Evolutionary conservation across 2,113 vertebrate genomes (phyloP).

Genomic region (Mystacornis crossleyi): DNA sequence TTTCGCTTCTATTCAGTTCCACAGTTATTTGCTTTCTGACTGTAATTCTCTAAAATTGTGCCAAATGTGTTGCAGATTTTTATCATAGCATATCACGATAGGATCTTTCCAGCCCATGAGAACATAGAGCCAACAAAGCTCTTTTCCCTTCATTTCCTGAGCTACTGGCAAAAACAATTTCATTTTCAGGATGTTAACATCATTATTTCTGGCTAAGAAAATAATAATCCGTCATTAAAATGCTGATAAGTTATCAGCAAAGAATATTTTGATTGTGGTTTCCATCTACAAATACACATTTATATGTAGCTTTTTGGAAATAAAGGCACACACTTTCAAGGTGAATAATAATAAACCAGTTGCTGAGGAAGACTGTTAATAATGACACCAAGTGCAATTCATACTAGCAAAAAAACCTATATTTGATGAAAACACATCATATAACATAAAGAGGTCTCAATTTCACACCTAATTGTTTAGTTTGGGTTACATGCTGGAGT

Average conservation of each 20-base stretch:
- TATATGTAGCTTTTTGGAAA: background rate
- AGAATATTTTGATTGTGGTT: background rate
- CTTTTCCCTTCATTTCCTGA: constrained; percentile 34
- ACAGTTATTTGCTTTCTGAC: background rate
- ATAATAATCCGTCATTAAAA: constrained; percentile 14
- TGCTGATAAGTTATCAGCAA: background rate
- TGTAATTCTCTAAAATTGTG: background rate
- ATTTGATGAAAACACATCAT: background rate
- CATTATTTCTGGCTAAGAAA: constrained; percentile 33
- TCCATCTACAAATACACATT: background rate
- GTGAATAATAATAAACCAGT: background rate
- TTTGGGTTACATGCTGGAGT: background rate
- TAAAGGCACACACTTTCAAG: background rate
- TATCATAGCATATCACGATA: background rate
- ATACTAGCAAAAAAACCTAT: background rate
- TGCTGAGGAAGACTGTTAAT: background rate
- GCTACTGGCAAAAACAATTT: constrained; percentile 38
- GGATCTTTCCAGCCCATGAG: constrained; percentile 1
- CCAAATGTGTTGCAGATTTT: background rate
- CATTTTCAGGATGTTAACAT: constrained; percentile 25
- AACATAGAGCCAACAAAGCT: constrained; percentile 16
- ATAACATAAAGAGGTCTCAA: background rate
- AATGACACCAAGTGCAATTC: background rate
- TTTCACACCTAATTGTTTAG: background rate
- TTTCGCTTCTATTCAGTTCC: background rate